Percentiles rank a stretch among this genome's conserved stretches.
These are phyloP conservation scores for Falco punctatus DNA, from an alignment of 2,113 vertebrate genomes.

Conservation along the genomic window DNA sequence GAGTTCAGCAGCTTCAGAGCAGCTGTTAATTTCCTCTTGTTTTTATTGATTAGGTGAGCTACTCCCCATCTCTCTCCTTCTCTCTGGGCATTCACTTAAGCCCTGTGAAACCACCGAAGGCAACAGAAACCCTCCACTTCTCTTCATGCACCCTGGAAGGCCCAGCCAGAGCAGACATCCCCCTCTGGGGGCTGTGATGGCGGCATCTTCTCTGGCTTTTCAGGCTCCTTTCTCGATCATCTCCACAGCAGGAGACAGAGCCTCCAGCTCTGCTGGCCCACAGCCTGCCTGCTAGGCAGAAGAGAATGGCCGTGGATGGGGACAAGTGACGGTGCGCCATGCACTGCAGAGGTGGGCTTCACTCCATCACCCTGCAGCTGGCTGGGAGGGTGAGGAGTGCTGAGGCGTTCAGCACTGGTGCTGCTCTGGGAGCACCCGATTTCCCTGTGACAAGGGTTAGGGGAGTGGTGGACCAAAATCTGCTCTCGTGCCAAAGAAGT, in stretches of 20 bases:
- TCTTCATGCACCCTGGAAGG: not conserved
- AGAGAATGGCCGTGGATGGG: not conserved
- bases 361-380: not conserved
- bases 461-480: not conserved
- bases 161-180: not conserved
- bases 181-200: not conserved
- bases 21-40: not conserved
- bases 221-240: not conserved
- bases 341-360: not conserved
- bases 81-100: not conserved
- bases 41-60: not conserved
- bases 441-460: not conserved
- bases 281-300: not conserved
- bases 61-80: not conserved
- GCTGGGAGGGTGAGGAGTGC: not conserved
- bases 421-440: not conserved
- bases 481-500: not conserved
- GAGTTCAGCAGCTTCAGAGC: not conserved
- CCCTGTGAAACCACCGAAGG: not conserved
- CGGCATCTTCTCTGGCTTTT: not conserved
- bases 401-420: not conserved
- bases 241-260: not conserved
- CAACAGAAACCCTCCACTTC: not conserved
- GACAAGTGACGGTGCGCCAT: not conserved
- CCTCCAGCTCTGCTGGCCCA: not conserved